Evolutionary conservation across 2,797 vertebrate genomes (phyloP).

Genomic region (Lophius americanus): DNA sequence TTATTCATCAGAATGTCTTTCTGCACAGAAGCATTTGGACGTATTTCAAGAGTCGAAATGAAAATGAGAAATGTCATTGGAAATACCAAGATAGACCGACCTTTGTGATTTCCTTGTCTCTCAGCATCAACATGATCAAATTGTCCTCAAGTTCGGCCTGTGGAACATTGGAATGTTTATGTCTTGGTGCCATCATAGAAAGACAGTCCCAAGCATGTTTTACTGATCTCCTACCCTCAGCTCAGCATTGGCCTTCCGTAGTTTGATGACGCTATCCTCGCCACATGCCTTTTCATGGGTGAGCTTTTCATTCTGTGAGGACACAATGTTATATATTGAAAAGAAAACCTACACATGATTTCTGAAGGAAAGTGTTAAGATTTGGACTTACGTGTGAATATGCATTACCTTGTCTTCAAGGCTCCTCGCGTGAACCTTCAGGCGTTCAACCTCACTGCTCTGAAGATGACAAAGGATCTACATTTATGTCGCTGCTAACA

Average conservation of each 20-base stretch:
- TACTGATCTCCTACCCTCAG: slow-evolving; percentile 68
- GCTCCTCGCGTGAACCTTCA: slow-evolving; percentile 73
- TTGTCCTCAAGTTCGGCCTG: slow-evolving; percentile 79
- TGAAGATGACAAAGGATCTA: slow-evolving; percentile 42
- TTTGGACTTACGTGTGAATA: neutral
- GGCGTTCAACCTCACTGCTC: slow-evolving; percentile 75
- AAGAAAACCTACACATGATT: neutral
- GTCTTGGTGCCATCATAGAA: neutral
- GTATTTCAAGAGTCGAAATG: neutral
- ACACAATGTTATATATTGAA: neutral
- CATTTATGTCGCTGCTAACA: slow-evolving; percentile 1
- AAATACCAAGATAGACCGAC: slow-evolving; percentile 44
- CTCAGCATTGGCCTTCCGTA: slow-evolving; percentile 71
- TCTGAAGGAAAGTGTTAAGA: neutral
- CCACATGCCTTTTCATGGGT: slow-evolving; percentile 69
- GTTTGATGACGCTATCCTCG: slow-evolving; percentile 75
- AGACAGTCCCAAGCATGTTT: neutral
- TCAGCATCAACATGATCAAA: slow-evolving; percentile 66
- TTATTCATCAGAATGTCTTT: slow-evolving; percentile 78
- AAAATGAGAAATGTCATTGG: neutral
- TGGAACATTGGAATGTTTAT: slow-evolving; percentile 19
- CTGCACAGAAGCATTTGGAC: slow-evolving; percentile 49
- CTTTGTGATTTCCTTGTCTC: slow-evolving; percentile 78
- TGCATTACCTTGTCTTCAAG: slow-evolving; percentile 79
- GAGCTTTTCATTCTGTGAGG: slow-evolving; percentile 78